Conservation (phyloP, 2,113 vertebrate species). For the Xerus inauris region DNA sequence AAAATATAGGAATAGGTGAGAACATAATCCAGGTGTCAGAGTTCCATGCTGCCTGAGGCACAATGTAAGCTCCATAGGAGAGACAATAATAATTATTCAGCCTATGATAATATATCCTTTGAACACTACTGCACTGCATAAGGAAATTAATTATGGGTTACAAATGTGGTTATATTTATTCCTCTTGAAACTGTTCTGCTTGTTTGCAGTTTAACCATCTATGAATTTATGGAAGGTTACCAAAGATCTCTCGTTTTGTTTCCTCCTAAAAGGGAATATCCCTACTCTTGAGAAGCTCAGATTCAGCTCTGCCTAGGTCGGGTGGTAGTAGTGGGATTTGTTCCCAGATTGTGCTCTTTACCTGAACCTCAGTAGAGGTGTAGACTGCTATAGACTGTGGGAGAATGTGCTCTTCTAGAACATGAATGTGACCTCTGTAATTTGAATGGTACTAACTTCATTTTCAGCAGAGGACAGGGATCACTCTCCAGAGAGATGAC, state of each 20-base stretch:
- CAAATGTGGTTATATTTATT: background rate
- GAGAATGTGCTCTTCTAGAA: background rate
- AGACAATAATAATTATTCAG: background rate
- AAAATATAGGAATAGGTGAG: background rate
- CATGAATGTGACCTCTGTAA: background rate
- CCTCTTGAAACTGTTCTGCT: constrained; percentile 29
- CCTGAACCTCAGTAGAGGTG: background rate
- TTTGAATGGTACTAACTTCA: too few relatives aligned
- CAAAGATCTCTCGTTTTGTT: background rate
- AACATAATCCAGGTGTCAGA: background rate
- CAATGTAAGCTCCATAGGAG: background rate
- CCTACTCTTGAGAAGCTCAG: background rate
- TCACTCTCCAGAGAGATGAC: background rate
- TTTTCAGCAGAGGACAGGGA: background rate
- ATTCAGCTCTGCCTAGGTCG: background rate
- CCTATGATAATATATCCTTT: background rate
- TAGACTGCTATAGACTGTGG: background rate
- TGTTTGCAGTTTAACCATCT: background rate
- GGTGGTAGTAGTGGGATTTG: background rate
- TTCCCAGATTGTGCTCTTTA: background rate
- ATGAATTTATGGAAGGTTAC: background rate
- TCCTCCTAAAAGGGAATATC: background rate
- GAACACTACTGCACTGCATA: background rate
- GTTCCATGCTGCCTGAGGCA: background rate
- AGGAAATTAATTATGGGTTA: background rate